Evolutionary conservation across 1,140 invertebrate species (phyloP), one percentile per base, ranked within the genome.

Genomic region (Cardiocondyla obscurior): DNA sequence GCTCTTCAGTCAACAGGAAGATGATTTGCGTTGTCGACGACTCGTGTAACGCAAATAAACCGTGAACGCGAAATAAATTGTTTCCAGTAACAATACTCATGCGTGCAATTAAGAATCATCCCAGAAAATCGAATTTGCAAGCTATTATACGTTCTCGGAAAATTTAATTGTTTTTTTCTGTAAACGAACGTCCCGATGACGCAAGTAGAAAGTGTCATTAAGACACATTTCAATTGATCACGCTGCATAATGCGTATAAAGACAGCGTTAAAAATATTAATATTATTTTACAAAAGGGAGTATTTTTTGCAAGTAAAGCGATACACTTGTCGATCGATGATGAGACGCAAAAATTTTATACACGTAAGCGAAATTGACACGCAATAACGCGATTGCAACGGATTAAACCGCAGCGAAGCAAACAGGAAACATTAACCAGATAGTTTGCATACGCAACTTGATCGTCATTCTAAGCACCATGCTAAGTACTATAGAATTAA

Each of bases 341-440:
- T 49, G n/a, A 19, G 14, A 76, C 33, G 44, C 19, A 14, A 76
- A 49, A 62, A 64, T 76, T 64, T 76, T n/a, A n/a, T n/a, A 64
- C 39, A 49, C 19, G 39, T 28, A 22, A 77, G 33, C n/a, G 62
- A 74, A 44, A 22, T 67, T 53, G 74, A 30, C 16, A 53, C 30
- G 46, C 60, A 77, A 67, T 53, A 67, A 67, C n/a, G n/a, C 28
- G 33, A 53, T 53, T 36, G 46, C 33, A 62, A 28, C 62, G 33
- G 25, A 36, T 53, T 36, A 25, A 79, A 69, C 46, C 36, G 8
- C 62, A 30, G 16, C 46, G 22, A 79, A 53, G 33, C 22, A 67
- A 67, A 53, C 62, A 69, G 25, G 33, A 67, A 79, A 53, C 69
- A 79, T 79, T 79, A 79, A 28, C 55, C 16, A 28, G 22, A 77